Base-by-base conservation (phyloP, 2,797 vertebrate species). In the Sebastes goodei region DNA sequence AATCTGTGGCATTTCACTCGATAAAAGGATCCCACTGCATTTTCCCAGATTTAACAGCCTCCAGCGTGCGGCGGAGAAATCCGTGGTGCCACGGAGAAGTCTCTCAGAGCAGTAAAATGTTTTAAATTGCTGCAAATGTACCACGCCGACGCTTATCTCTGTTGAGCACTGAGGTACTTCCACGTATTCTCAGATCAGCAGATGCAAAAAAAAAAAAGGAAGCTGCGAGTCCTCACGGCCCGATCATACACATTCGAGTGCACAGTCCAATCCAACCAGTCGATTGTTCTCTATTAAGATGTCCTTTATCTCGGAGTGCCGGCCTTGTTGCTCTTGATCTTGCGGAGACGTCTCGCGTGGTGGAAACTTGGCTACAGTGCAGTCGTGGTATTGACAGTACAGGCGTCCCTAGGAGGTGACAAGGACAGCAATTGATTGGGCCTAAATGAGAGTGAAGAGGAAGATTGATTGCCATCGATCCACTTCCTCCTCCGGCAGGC, bases 371-470 rank as follows among this genome's bases (percentile, higher is more conserved):
- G 86, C 86, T 42, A 75, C 84, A 33, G 80, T 80, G 86, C 75
- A 68, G 77, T 78, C 6, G 32, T 3, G n/a, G 57, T 89, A 94
- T 93, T 66, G 92, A 92, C 90, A 25, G 80, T 52, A 68, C 82
- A 66, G 76, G 86, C 81, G 84, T 92, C 90, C 85, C 90, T 57
- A 23, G 74, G 84, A 88, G 91, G 89, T 82, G 94, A 94, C 93
- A 92, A 92, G 92, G 93, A 94, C 92, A 82, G 86, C 91, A 69
- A 94, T 95, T 86, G 94, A 95, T 92, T 76, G 88, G 77, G 69
- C 71, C 81, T 93, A 94, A 95, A 95, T 90, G 92, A 93, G 93
- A 94, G 91, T 77, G 91, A 94, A 93, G 90, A 90, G 82, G 67
- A 75, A 86, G 84, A 95, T 94, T 92, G 91, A 92, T 92, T 78